Conservation (phyloP, 2,888 invertebrate genomes). For the Baronia brevicornis region DNA sequence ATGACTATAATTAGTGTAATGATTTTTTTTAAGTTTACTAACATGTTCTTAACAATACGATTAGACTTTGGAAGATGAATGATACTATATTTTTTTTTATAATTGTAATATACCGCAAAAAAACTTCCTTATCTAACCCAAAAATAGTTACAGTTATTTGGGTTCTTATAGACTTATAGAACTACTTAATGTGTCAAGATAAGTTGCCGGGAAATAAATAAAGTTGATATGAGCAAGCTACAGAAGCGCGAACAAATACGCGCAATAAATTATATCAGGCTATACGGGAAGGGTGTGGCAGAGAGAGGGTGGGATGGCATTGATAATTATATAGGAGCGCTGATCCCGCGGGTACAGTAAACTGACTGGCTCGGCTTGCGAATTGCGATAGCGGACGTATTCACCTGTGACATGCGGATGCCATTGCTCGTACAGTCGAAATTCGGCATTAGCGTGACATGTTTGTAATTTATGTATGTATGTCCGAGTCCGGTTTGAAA, state of each 20-base stretch:
- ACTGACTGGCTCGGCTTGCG: constrained; percentile 38
- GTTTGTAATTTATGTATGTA: constrained; percentile 1
- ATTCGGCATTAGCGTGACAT: constrained; percentile 1
- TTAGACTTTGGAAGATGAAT: too few relatives aligned
- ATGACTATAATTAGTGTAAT: too few relatives aligned
- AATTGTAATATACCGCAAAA: constrained; percentile 4
- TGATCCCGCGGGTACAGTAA: constrained; percentile 45
- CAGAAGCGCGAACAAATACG: constrained; percentile 16
- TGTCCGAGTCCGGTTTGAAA: too few relatives aligned
- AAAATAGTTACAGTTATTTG: constrained; percentile 12
- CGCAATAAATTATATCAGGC: constrained; percentile 16
- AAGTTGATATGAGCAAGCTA: constrained; percentile 15
- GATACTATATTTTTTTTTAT: constrained; percentile 4
- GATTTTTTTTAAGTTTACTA: too few relatives aligned
- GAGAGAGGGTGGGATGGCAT: constrained; percentile 17
- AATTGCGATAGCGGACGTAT: constrained; percentile 36
- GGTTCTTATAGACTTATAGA: constrained; percentile 15
- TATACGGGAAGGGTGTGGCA: constrained; percentile 13
- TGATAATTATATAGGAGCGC: constrained; percentile 37
- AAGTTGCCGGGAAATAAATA: constrained; percentile 17
- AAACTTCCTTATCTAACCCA: too few relatives aligned
- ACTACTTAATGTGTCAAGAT: constrained; percentile 18
- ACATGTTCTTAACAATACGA: too few relatives aligned
- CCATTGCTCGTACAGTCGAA: constrained; percentile 19
- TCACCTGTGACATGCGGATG: constrained; percentile 39